phyloP scores from a whole-genome alignment of 2,888 invertebrate genomes.

The Molorchus minor region DNA sequence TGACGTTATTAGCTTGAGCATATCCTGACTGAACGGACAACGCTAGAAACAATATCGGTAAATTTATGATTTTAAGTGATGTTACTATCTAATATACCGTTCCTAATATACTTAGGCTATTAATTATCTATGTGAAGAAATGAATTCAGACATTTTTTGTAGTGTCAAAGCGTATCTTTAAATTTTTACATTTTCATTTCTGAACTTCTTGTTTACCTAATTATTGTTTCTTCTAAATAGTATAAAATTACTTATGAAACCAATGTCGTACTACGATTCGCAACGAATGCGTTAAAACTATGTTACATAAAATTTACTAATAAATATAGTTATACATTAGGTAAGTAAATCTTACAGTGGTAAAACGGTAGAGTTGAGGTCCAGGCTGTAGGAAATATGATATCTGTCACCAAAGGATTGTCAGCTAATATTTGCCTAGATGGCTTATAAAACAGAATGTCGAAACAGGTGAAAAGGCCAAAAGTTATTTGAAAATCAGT shows the following conservation, averaged over 20 bases:
- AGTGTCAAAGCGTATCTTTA: background rate
- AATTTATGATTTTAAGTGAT: background rate
- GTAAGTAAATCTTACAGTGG: slow-evolving; percentile 44
- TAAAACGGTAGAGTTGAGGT: slow-evolving; percentile 43
- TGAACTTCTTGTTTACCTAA: too few species aligned
- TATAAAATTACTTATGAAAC: too few species aligned
- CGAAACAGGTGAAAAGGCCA: slow-evolving; percentile 44
- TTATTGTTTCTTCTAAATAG: too few species aligned
- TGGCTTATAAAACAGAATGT: slow-evolving; percentile 45
- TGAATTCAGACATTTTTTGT: background rate
- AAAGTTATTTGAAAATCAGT: slow-evolving; percentile 48
- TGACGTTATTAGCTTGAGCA: slow-evolving; percentile 46
- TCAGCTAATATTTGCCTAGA: slow-evolving; percentile 39
- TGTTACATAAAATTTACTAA: background rate
- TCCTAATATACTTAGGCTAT: background rate
- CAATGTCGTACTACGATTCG: background rate
- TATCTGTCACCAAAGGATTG: slow-evolving; percentile 39
- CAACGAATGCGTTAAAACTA: background rate
- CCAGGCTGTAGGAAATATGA: slow-evolving; percentile 46
- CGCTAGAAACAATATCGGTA: slow-evolving; percentile 39
- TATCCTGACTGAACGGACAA: slow-evolving; percentile 47
- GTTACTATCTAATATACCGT: background rate
- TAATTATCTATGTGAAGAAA: background rate
- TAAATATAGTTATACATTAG: background rate
- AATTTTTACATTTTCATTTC: too few species aligned